Conservation (phyloP, 92 coral and sea anemone genomes). For the Heliopora coerulea region DNA sequence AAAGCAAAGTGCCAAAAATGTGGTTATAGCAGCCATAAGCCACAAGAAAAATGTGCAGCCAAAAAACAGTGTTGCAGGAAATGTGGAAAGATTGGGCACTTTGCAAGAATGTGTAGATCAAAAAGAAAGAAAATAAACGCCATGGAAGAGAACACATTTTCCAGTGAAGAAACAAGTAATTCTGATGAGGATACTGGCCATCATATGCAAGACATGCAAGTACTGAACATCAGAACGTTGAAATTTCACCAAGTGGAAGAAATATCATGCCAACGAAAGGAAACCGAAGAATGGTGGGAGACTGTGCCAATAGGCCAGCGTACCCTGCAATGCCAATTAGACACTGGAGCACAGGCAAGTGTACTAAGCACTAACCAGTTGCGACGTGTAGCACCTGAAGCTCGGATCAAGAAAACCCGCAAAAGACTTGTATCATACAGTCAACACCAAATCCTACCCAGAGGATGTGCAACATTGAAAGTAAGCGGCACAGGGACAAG, state of each 20-base stretch:
- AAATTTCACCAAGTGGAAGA: conserved; percentile 13
- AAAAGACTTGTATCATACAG: conserved; percentile 53
- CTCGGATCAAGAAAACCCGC: conserved; percentile 56
- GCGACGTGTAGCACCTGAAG: conserved; percentile 44
- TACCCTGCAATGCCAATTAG: conserved; percentile 45
- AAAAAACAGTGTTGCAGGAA: conserved; percentile 38
- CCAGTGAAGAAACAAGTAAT: conserved; percentile 8
- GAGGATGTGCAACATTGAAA: conserved; percentile 38
- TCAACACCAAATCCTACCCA: conserved; percentile 53
- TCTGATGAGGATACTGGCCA: conserved; percentile 34
- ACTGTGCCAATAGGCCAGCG: conserved; percentile 41
- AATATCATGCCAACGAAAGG: not conserved
- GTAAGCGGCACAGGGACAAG: conserved; percentile 43
- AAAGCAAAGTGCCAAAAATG: conserved; percentile 34
- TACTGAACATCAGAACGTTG: conserved; percentile 31
- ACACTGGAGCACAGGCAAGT: conserved; percentile 55
- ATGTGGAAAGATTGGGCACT: conserved; percentile 48
- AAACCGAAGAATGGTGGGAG: conserved; percentile 49
- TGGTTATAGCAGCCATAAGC: conserved; percentile 40
- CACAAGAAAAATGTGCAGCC: conserved; percentile 52
- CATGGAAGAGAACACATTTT: conserved; percentile 10
- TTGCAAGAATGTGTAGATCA: conserved; percentile 50
- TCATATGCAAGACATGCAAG: conserved; percentile 11
- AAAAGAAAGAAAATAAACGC: conserved; percentile 1
- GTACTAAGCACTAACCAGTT: conserved; percentile 50